These are phyloP conservation scores for Globodera rostochiensis DNA, from an alignment of 1,140 invertebrate species.

Conservation along the genomic window DNA sequence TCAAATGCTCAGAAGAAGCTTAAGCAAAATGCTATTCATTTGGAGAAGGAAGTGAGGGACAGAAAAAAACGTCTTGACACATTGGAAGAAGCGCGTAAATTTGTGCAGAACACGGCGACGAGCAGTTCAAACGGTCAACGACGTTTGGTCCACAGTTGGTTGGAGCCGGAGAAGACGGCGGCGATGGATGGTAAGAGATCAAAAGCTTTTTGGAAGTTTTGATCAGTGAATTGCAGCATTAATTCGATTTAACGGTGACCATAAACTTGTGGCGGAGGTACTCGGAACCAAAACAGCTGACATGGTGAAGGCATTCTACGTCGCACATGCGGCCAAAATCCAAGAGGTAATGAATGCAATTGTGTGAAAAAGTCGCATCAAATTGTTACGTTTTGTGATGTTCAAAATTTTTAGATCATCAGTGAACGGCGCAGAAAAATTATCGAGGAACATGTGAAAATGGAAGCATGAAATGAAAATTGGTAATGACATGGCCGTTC, in stretches of 20 bases:
- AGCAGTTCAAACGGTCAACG: not conserved
- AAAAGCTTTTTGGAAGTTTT: slow-evolving; percentile 8
- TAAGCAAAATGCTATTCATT: not conserved
- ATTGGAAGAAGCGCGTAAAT: slow-evolving; percentile 13
- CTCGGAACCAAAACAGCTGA: slow-evolving; percentile 30
- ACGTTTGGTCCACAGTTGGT: not conserved
- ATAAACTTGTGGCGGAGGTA: slow-evolving; percentile 22
- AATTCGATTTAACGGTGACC: slow-evolving; percentile 31
- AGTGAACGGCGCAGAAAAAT: slow-evolving; percentile 4
- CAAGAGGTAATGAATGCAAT: slow-evolving; percentile 19
- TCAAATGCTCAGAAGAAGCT: slow-evolving; percentile 8
- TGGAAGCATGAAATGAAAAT: not conserved
- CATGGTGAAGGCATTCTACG: slow-evolving; percentile 35
- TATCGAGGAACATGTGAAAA: not conserved
- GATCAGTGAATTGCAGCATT: slow-evolving; percentile 25
- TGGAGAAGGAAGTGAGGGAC: not conserved
- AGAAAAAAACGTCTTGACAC: not conserved
- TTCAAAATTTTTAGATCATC: not conserved
- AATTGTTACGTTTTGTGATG: not conserved
- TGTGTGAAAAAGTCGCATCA: too few species aligned
- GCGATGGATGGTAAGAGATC: slow-evolving; percentile 2
- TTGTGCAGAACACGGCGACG: not conserved
- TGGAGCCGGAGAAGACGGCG: not conserved
- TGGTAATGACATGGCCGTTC: not conserved
- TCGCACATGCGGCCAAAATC: not conserved